phyloP scores from a whole-genome alignment of 2,113 vertebrate species.

The Mustelus asterias region DNA sequence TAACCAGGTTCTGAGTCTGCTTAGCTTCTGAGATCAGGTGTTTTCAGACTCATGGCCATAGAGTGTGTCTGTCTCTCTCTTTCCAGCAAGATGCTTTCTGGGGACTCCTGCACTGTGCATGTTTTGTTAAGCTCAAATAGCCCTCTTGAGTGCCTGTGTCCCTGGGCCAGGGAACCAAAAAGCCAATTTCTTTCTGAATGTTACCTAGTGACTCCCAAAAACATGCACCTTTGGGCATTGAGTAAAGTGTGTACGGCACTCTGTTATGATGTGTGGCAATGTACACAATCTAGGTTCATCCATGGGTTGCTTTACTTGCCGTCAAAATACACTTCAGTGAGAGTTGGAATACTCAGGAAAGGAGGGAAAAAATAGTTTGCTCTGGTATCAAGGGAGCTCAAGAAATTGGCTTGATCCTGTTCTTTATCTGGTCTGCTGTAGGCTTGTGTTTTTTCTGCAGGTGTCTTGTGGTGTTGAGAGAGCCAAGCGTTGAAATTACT shows the following conservation, averaged over 20 bases:
- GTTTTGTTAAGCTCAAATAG: too few relatives aligned
- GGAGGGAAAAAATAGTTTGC: not conserved
- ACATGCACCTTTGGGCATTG: not conserved
- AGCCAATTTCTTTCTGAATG: not conserved
- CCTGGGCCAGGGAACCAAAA: not conserved
- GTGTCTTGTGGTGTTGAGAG: not conserved
- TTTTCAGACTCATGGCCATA: too few relatives aligned
- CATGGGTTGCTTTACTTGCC: not conserved
- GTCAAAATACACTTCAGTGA: not conserved
- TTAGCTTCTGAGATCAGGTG: too few relatives aligned
- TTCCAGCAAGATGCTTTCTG: too few relatives aligned
- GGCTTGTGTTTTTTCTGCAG: not conserved
- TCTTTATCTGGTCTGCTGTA: not conserved
- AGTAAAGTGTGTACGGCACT: not conserved
- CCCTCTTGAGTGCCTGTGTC: too few relatives aligned
- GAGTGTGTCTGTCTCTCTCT: too few relatives aligned
- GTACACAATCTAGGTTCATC: not conserved
- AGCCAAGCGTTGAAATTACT: not conserved
- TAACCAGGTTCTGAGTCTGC: too few relatives aligned
- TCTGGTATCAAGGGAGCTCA: not conserved
- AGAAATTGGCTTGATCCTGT: not conserved
- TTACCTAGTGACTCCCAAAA: not conserved
- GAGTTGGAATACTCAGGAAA: not conserved
- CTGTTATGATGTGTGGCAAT: not conserved
- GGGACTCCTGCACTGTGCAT: too few relatives aligned